phyloP scores from a whole-genome alignment of 1,140 invertebrate genomes.

The Lepeophtheirus salmonis region DNA sequence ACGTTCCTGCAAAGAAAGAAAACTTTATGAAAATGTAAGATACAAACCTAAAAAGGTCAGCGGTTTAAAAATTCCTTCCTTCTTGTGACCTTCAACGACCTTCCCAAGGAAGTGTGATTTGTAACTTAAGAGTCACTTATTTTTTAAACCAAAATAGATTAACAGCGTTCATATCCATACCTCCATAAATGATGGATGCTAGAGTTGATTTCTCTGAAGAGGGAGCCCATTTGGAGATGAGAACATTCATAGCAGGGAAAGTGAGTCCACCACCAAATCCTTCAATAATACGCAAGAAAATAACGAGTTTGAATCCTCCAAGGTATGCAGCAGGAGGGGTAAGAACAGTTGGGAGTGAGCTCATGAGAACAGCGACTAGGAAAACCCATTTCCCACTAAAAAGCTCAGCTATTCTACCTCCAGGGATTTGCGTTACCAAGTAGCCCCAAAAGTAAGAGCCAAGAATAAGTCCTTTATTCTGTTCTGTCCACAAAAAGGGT shows the following conservation, averaged over 20 bases:
- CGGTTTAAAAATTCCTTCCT: no score
- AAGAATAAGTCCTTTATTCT: slow-evolving; percentile 27
- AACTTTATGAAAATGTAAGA: neutral
- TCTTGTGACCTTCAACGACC: no score
- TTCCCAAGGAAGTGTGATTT: no score
- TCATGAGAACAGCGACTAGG: slow-evolving; percentile 53
- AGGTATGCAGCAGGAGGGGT: slow-evolving; percentile 48
- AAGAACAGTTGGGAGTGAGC: slow-evolving; percentile 56
- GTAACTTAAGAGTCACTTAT: no score
- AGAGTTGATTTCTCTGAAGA: slow-evolving; percentile 68
- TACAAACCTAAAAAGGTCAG: no score
- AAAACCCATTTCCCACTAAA: slow-evolving; percentile 66
- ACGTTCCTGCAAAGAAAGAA: slow-evolving; percentile 26
- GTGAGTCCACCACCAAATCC: slow-evolving; percentile 27
- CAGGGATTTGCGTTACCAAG: slow-evolving; percentile 57
- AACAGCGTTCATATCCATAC: slow-evolving; percentile 39
- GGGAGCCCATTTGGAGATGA: slow-evolving; percentile 36
- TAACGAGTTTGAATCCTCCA: slow-evolving; percentile 25
- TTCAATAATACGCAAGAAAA: slow-evolving; percentile 25
- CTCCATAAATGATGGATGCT: slow-evolving; percentile 69
- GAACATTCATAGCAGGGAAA: slow-evolving; percentile 26
- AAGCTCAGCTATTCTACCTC: slow-evolving; percentile 50
- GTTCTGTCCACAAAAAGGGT: slow-evolving; percentile 27
- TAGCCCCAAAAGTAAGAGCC: slow-evolving; percentile 75
- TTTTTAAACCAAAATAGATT: neutral